These are phyloP conservation scores for Mesoligia furuncula DNA, from an alignment of 2,888 invertebrate genomes.

Conservation along the genomic window DNA sequence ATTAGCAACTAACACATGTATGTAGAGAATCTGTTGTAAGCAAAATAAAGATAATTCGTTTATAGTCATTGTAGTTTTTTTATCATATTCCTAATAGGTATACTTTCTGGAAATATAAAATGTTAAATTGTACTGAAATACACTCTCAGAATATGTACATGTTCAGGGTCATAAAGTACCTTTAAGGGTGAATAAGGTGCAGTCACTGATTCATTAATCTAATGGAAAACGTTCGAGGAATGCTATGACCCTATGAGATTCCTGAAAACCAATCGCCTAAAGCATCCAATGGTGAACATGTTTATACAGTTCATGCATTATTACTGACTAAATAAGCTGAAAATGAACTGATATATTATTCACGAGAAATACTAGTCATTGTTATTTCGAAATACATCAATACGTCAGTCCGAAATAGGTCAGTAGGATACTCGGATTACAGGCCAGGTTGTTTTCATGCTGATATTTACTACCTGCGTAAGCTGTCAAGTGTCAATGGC, in stretches of 20 bases:
- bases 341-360: slow-evolving; percentile 13
- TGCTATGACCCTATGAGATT: slow-evolving; percentile 25
- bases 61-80: slow-evolving; percentile 49
- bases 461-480: not conserved
- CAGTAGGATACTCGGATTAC: slow-evolving; percentile 14
- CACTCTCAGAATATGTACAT: not conserved
- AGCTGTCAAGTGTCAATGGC: not conserved
- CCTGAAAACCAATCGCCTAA: slow-evolving; percentile 40
- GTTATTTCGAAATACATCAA: slow-evolving; percentile 18
- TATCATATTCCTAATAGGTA: not conserved
- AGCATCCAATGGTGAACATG: slow-evolving; percentile 14
- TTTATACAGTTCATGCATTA: slow-evolving; percentile 26
- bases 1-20: slow-evolving; percentile 45
- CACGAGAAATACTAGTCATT: slow-evolving; percentile 22
- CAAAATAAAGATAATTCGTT: slow-evolving; percentile 65
- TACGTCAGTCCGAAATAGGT: slow-evolving; percentile 9
- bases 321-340: slow-evolving; percentile 10
- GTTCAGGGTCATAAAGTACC: slow-evolving; percentile 8
- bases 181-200: slow-evolving; percentile 2
- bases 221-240: slow-evolving; percentile 39
- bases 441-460: not conserved
- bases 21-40: slow-evolving; percentile 56
- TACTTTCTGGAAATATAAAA: not conserved
- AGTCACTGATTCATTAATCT: slow-evolving; percentile 45
- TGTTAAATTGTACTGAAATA: not conserved